Evolutionary conservation across 2,797 vertebrate genomes (phyloP).

Genomic region (Halcyon leucocephala): DNA sequence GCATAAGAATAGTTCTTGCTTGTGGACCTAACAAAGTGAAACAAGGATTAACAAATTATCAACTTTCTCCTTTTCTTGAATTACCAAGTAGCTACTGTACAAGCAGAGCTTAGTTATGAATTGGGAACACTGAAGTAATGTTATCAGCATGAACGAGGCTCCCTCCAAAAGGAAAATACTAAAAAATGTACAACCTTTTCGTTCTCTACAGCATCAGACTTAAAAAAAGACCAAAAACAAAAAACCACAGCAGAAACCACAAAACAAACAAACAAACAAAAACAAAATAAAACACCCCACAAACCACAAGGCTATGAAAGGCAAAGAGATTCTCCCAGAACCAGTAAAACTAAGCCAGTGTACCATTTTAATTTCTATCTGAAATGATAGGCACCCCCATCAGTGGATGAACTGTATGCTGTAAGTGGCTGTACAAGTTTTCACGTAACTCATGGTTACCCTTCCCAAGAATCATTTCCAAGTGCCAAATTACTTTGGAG

Average conservation of each 20-base stretch:
- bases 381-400: not conserved
- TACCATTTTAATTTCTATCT: not conserved
- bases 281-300: not conserved
- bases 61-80: not conserved
- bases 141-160: not conserved
- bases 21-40: conserved; percentile 87
- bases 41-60: not conserved
- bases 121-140: not conserved
- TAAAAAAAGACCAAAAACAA: not conserved
- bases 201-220: not conserved
- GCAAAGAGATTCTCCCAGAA: not conserved
- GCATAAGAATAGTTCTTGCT: conserved; percentile 98
- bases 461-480: not conserved
- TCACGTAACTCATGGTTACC: not conserved
- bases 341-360: not conserved
- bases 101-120: not conserved
- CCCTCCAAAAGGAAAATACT: not conserved
- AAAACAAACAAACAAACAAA: not conserved
- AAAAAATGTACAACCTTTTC: not conserved
- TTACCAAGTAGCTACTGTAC: not conserved
- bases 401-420: not conserved
- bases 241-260: not conserved
- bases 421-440: not conserved
- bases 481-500: not conserved
- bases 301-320: not conserved